These are phyloP conservation scores for Sitta carolinensis DNA, from an alignment of 2,797 vertebrate genomes.

Conservation along the genomic window DNA sequence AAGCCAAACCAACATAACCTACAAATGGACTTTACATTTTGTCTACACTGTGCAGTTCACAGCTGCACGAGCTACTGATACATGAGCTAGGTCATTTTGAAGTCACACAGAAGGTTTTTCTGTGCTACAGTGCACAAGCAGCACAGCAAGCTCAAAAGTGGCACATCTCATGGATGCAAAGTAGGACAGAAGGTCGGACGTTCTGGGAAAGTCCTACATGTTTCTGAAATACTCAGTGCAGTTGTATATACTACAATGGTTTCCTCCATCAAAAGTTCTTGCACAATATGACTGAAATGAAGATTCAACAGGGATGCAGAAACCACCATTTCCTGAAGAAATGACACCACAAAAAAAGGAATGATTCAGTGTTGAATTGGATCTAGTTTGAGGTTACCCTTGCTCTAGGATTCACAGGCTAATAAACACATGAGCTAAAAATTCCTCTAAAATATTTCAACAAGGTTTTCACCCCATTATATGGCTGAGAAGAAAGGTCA, in stretches of 20 bases:
- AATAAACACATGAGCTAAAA: not conserved
- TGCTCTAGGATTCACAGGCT: not conserved
- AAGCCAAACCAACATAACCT: not conserved
- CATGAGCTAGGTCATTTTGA: not conserved
- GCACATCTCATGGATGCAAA: not conserved
- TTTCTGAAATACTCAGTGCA: not conserved
- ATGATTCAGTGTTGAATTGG: not conserved
- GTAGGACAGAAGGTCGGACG: not conserved
- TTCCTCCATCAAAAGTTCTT: not conserved
- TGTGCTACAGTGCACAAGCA: not conserved
- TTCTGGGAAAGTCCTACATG: not conserved
- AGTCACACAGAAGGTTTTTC: not conserved
- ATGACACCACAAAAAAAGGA: not conserved
- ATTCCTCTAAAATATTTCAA: not conserved
- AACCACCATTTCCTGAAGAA: not conserved
- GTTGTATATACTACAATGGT: rapidly evolving
- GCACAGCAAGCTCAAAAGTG: not conserved
- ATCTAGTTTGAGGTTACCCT: not conserved
- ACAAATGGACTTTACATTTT: not conserved
- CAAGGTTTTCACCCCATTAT: not conserved
- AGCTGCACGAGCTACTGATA: not conserved
- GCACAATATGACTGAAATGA: not conserved
- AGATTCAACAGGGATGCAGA: not conserved
- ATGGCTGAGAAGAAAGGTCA: not conserved
- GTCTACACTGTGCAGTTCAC: not conserved